Conservation (phyloP, 2,888 invertebrate species). For the Julus scanicus region DNA sequence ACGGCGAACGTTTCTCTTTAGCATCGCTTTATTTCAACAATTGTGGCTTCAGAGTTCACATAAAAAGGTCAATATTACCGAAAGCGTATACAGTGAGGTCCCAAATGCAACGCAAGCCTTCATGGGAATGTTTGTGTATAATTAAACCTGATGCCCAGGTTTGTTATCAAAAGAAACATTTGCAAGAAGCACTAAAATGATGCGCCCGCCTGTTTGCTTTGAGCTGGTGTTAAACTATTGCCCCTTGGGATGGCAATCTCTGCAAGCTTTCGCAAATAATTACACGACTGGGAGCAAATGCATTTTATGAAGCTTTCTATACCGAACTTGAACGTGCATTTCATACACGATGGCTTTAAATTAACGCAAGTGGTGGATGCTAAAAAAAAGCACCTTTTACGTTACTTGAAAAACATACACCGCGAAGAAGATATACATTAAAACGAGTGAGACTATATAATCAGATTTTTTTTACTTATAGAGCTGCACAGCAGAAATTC, state of each 20-base stretch:
- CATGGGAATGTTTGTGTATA: not conserved
- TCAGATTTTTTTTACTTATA: too few species aligned
- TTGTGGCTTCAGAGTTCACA: not conserved
- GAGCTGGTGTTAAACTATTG: not conserved
- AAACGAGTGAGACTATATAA: too few species aligned
- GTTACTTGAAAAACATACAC: not conserved
- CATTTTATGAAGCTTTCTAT: not conserved
- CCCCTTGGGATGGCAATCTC: not conserved
- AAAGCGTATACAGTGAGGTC: not conserved
- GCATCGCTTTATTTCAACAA: not conserved
- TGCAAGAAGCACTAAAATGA: not conserved
- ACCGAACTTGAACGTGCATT: not conserved
- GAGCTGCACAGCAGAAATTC: too few species aligned
- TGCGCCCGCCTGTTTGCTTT: not conserved
- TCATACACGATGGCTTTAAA: not conserved
- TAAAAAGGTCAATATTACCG: not conserved
- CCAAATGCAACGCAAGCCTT: not conserved
- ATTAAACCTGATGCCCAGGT: conserved; percentile 1
- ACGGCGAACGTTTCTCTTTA: not conserved
- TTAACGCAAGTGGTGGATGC: not conserved
- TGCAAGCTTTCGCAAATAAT: not conserved
- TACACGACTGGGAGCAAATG: not conserved
- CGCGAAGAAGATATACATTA: too few species aligned
- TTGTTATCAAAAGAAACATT: conserved; percentile 32
- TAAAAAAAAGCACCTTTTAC: not conserved